Evolutionary conservation across 2,888 invertebrate genomes (phyloP).

Genomic region (Microctonus hyperodae): DNA sequence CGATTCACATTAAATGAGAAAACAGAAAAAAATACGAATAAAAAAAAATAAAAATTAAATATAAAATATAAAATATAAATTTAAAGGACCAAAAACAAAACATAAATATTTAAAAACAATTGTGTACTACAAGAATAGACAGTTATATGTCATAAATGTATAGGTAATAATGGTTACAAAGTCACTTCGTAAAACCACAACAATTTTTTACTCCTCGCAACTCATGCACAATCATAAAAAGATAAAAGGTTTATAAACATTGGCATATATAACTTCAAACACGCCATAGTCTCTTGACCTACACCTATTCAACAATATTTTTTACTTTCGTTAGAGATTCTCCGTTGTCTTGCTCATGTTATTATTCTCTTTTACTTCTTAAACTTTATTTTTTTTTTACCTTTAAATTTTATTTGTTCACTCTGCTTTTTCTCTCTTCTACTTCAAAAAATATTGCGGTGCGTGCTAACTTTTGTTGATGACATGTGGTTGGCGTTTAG

Average conservation of each 20-base stretch:
- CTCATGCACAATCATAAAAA: slow-evolving; percentile 1
- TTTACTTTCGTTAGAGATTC: neutral
- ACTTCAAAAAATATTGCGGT: slow-evolving; percentile 28
- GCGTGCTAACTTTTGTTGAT: slow-evolving; percentile 33
- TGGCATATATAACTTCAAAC: slow-evolving; percentile 17
- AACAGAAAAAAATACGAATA: neutral
- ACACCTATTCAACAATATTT: neutral
- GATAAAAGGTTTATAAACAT: neutral
- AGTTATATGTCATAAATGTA: neutral
- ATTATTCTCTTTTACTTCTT: too few relatives aligned
- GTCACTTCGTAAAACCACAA: slow-evolving; percentile 43
- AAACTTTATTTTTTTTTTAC: too few relatives aligned
- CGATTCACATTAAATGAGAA: neutral
- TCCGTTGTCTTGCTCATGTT: neutral
- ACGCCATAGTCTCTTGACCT: slow-evolving; percentile 30
- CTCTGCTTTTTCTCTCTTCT: neutral
- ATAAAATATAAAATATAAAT: neutral
- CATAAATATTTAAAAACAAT: neutral
- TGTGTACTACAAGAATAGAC: neutral
- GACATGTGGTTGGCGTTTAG: slow-evolving; percentile 48
- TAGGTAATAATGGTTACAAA: slow-evolving; percentile 33
- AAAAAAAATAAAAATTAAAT: neutral
- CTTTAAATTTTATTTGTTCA: neutral
- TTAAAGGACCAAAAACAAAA: too few relatives aligned
- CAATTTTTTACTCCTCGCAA: slow-evolving; percentile 23